A percentile compares a stretch with the other conserved stretches of the same genome.
Conservation (phyloP, 2,888 invertebrate genomes). For the Artemia sinica region DNA sequence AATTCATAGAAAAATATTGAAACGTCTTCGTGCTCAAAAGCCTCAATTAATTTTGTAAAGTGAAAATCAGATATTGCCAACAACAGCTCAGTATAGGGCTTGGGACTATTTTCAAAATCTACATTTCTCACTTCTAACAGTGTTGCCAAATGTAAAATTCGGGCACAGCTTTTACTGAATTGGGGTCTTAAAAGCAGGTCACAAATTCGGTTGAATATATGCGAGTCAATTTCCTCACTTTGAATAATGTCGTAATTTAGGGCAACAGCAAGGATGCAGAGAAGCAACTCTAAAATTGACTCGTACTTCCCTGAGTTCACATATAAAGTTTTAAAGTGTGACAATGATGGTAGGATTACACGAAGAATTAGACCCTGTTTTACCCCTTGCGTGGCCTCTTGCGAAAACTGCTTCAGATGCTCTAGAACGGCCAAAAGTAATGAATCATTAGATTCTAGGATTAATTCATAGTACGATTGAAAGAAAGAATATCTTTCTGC, state of each 20-base stretch:
- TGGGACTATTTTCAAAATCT: conserved; percentile 5
- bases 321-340: neutral
- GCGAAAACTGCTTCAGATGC: conserved; percentile 6
- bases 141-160: conserved; percentile 8
- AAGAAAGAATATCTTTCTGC: neutral
- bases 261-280: neutral
- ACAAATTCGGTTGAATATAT: neutral
- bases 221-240: neutral
- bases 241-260: conserved; percentile 4
- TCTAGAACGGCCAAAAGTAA: neutral
- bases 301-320: neutral
- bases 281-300: neutral
- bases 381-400: neutral
- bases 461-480: neutral
- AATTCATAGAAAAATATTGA: neutral
- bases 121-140: neutral
- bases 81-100: conserved; percentile 2
- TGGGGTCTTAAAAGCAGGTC: neutral
- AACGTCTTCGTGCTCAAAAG: neutral
- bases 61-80: conserved; percentile 12
- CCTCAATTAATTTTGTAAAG: neutral
- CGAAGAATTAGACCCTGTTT: neutral
- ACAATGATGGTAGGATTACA: neutral
- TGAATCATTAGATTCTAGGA: neutral
- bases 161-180: conserved; percentile 7